Conservation (phyloP, 2,113 vertebrate genomes). For the Eidolon helvum region DNA sequence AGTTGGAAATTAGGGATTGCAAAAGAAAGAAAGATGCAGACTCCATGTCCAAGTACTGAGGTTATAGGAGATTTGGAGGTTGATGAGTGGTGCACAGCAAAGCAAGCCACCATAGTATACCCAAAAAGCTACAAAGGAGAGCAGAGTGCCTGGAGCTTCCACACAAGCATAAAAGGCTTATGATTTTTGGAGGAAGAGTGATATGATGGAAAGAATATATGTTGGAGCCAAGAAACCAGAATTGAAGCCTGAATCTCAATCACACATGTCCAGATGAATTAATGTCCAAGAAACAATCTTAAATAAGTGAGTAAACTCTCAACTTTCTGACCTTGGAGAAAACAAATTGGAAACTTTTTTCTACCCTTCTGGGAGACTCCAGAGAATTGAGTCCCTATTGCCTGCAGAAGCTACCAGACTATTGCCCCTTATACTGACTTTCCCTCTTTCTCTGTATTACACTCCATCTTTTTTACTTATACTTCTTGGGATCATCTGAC, state of each 20-base stretch:
- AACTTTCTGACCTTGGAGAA: background rate
- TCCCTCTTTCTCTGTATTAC: background rate
- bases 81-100: too few species aligned
- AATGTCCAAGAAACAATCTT: background rate
- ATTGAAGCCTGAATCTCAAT: background rate
- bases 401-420: background rate
- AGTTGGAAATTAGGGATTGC: background rate
- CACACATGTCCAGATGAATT: background rate
- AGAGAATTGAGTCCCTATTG: background rate
- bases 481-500: background rate
- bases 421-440: rapidly evolving
- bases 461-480: background rate
- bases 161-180: rapidly evolving
- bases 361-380: background rate
- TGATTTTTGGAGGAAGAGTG: background rate
- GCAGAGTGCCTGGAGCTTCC: rapidly evolving
- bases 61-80: background rate
- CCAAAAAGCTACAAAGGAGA: rapidly evolving
- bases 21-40: background rate
- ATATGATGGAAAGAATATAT: background rate
- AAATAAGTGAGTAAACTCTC: background rate
- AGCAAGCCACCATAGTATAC: rapidly evolving
- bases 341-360: background rate
- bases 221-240: background rate
- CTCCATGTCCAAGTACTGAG: background rate